These are phyloP conservation scores for Dinomys branickii DNA, from an alignment of 2,113 vertebrate genomes.

Conservation along the genomic window DNA sequence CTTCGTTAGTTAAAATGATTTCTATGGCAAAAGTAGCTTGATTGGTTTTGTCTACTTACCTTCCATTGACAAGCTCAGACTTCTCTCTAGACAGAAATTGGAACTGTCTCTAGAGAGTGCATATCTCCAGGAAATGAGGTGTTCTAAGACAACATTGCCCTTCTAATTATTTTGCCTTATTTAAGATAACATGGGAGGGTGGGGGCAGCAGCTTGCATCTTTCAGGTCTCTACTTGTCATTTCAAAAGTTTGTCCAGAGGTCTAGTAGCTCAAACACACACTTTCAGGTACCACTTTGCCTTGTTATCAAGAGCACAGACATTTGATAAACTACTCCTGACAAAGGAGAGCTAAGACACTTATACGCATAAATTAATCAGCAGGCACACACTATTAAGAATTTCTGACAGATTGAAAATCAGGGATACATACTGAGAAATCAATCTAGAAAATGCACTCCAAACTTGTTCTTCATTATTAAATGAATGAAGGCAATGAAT, in stretches of 20 bases:
- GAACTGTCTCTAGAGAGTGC: neutral
- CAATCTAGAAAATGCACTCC: neutral
- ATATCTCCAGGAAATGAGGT: neutral
- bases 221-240: neutral
- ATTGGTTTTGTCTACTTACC: no score
- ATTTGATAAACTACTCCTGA: neutral
- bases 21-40: neutral
- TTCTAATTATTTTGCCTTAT: neutral
- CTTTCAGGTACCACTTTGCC: neutral
- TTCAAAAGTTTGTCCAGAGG: neutral
- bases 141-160: neutral
- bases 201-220: accelerated
- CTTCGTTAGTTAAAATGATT: neutral
- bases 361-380: neutral
- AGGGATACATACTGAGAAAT: neutral
- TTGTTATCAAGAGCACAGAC: neutral
- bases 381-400: neutral
- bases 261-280: neutral
- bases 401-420: neutral
- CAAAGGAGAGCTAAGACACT: neutral
- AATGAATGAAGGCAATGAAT: neutral
- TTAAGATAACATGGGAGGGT: neutral
- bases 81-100: neutral
- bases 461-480: neutral
- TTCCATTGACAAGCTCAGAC: neutral